Conservation (phyloP, 1,140 invertebrate genomes). For the Ptiloglossa arizonensis region DNA sequence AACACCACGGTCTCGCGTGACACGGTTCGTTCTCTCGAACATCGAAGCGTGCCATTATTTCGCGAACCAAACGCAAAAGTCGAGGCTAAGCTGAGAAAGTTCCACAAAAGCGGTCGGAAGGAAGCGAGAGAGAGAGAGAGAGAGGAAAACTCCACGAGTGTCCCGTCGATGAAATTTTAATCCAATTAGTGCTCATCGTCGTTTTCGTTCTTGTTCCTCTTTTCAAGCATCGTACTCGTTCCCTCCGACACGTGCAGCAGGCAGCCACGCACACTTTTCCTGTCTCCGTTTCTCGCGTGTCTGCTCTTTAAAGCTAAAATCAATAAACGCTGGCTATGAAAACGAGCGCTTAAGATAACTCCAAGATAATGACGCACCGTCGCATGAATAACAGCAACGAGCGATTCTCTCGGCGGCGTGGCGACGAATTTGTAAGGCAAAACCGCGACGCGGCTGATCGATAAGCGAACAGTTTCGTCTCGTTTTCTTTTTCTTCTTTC, state of each 20-base stretch:
- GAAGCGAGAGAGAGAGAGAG: too few relatives aligned
- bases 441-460: conserved; percentile 1
- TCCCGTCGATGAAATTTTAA: conserved; percentile 60
- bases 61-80: conserved; percentile 39
- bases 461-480: not conserved
- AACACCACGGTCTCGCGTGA: not conserved
- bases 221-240: not conserved
- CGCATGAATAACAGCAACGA: conserved; percentile 40
- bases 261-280: not conserved
- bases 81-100: conserved; percentile 26
- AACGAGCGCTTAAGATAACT: conserved; percentile 44
- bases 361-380: conserved; percentile 40
- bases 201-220: conserved; percentile 21
- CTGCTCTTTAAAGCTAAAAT: conserved; percentile 43
- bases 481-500: too few relatives aligned
- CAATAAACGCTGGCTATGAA: conserved; percentile 45
- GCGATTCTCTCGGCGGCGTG: not conserved
- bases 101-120: too few relatives aligned
- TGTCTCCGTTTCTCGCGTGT: not conserved
- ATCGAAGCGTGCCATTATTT: conserved; percentile 49
- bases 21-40: conserved; percentile 22
- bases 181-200: conserved; percentile 57
- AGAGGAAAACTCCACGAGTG: not conserved
- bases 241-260: not conserved
- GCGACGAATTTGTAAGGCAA: conserved; percentile 31